Conservation (phyloP, 2,113 vertebrate genomes). For the Tursiops truncatus region DNA sequence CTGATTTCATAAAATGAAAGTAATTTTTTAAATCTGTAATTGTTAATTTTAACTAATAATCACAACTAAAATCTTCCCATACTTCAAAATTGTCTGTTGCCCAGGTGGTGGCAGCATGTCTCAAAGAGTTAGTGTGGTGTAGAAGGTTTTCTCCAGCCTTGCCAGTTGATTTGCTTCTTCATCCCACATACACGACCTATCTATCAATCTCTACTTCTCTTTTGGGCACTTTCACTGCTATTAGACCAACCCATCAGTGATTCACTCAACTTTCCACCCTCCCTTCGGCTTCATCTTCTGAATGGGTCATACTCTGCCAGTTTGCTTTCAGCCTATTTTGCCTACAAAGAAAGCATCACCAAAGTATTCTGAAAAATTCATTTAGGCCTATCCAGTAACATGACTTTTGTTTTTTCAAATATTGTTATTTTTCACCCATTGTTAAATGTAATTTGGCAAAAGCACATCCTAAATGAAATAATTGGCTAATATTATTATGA, state of each 20-base stretch:
- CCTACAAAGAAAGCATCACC: neutral
- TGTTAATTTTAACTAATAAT: conserved; percentile 13
- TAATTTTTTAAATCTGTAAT: neutral
- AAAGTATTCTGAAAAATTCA: conserved; percentile 25
- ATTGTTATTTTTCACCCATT: conserved; percentile 6
- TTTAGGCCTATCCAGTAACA: neutral
- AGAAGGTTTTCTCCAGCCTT: neutral
- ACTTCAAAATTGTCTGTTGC: conserved; percentile 25
- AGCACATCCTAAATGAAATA: neutral
- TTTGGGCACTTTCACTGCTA: neutral
- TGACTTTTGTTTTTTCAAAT: neutral
- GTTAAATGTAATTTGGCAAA: conserved; percentile 7
- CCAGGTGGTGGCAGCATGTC: conserved; percentile 67
- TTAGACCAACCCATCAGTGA: neutral
- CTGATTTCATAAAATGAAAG: conserved; percentile 37
- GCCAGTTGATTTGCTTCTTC: neutral
- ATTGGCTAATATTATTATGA: conserved; percentile 4
- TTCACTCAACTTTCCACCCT: neutral
- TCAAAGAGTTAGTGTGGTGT: conserved; percentile 38
- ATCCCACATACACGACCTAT: neutral
- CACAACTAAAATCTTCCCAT: neutral
- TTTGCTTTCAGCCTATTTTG: conserved; percentile 27
- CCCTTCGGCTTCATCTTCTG: neutral
- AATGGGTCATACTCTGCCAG: neutral
- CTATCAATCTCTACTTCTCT: neutral